Evolutionary conservation across 2,113 vertebrate genomes (phyloP).

Genomic region (Psilopsiagon aurifrons): DNA sequence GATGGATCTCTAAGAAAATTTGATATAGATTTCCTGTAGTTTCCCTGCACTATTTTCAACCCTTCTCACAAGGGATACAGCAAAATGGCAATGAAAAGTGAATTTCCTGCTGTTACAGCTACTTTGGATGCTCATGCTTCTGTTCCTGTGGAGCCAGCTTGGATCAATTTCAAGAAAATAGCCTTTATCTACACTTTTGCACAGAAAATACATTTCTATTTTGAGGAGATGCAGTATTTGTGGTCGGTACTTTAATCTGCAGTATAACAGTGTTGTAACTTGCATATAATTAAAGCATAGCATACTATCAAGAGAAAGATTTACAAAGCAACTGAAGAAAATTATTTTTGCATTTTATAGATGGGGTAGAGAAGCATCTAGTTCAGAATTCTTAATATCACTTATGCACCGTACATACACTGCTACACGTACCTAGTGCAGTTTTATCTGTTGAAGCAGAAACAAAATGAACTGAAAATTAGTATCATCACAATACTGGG

Average conservation of each 20-base stretch:
- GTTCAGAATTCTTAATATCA: not conserved
- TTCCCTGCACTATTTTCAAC: conserved; percentile 47
- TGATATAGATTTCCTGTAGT: conserved; percentile 50
- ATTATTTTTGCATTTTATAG: not conserved
- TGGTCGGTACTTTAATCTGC: conserved; percentile 5
- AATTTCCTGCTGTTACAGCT: conserved; percentile 57
- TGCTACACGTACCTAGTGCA: not conserved
- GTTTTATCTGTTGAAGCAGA: not conserved
- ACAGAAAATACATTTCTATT: conserved; percentile 64
- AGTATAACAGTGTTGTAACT: not conserved
- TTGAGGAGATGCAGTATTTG: conserved; percentile 29
- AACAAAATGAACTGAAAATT: not conserved
- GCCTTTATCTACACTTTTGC: conserved; percentile 69
- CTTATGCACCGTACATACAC: not conserved
- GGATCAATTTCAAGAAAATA: conserved; percentile 70
- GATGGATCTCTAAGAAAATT: conserved; percentile 26
- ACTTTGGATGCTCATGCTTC: conserved; percentile 54
- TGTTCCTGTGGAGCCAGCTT: conserved; percentile 40
- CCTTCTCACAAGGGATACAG: conserved; percentile 45
- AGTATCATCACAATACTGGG: not conserved
- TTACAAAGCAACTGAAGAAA: not conserved
- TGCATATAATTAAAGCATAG: not conserved
- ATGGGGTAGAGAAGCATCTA: not conserved
- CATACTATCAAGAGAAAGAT: not conserved
- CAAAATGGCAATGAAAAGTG: conserved; percentile 53